Percentiles rank a stretch among this genome's conserved stretches.
phyloP scores from a whole-genome alignment of 2,113 vertebrate species.

The Microtus richardsoni region DNA sequence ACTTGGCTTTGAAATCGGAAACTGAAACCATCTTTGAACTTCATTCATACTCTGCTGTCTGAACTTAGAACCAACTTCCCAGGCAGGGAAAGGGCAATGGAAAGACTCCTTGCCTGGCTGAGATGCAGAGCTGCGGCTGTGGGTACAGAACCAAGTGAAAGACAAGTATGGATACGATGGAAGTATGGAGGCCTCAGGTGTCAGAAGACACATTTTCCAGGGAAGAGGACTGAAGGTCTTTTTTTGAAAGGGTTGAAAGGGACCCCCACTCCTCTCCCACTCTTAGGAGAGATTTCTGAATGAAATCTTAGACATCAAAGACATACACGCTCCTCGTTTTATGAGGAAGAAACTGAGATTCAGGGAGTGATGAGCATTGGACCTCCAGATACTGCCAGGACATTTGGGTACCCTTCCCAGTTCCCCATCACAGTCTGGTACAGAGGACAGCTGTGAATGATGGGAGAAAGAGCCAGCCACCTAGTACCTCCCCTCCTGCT shows the following conservation, averaged over 20 bases:
- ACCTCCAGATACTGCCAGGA: neutral
- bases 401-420: neutral
- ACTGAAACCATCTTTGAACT: neutral
- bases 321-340: neutral
- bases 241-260: neutral
- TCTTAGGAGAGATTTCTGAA: constrained; percentile 8
- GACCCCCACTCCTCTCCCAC: neutral
- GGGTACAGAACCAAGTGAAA: neutral
- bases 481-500: neutral
- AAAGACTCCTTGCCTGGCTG: neutral
- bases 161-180: neutral
- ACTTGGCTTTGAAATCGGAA: neutral
- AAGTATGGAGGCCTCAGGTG: neutral
- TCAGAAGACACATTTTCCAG: neutral
- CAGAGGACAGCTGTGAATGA: neutral
- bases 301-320: neutral
- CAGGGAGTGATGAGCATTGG: neutral
- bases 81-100: neutral
- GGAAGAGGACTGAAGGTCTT: neutral
- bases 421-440: neutral
- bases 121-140: neutral
- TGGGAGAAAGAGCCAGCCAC: neutral
- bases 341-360: neutral
- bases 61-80: neutral
- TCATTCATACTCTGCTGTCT: neutral